Percentiles rank a stretch among this genome's conserved stretches.
These are phyloP conservation scores for Pagetopsis macropterus DNA, from an alignment of 2,797 vertebrate genomes.

Conservation along the genomic window DNA sequence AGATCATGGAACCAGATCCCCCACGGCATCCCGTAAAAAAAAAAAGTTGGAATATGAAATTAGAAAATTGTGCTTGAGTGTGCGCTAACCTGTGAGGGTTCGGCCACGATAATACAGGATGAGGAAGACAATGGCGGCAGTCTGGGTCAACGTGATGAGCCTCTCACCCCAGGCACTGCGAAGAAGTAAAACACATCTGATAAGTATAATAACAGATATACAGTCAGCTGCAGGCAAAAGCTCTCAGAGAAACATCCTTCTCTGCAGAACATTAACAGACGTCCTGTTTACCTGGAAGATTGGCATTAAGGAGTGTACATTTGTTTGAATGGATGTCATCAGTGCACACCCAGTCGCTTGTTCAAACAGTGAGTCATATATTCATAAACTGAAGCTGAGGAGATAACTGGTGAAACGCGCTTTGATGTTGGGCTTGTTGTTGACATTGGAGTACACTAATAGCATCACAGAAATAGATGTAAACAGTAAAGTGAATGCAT, in stretches of 20 bases:
- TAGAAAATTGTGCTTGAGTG: neutral
- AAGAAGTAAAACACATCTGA: conserved; percentile 12
- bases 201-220: conserved; percentile 3
- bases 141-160: conserved; percentile 83
- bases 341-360: neutral
- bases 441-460: neutral
- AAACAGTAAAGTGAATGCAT: neutral
- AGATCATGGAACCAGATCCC: too few species aligned
- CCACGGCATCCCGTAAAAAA: too few species aligned
- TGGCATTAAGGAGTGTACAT: too few species aligned
- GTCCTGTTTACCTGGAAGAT: neutral
- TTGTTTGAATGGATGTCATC: neutral
- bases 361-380: conserved; percentile 6
- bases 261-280: neutral
- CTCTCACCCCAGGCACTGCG: conserved; percentile 89
- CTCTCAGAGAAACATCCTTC: neutral
- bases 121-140: conserved; percentile 81
- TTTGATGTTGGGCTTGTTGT: neutral
- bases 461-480: neutral
- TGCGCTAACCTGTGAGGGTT: conserved; percentile 75
- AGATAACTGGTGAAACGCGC: neutral
- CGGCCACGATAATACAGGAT: conserved; percentile 82
- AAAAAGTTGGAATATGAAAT: neutral
- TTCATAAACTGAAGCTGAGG: neutral
- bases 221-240: neutral